Conservation (phyloP, 2,888 invertebrate species). For the Hedya salicella region DNA sequence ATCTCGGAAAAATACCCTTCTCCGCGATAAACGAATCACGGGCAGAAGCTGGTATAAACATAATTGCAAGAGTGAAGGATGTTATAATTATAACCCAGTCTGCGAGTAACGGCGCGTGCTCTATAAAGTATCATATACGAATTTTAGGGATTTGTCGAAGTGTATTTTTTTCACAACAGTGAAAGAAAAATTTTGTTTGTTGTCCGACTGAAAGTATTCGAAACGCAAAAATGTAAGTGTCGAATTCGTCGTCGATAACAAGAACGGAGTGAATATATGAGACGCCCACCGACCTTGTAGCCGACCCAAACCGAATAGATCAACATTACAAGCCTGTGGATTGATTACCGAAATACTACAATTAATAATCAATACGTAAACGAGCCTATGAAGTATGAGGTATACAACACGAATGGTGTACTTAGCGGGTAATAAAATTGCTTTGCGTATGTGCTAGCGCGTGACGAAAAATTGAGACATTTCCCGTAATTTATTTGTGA, state of each 20-base stretch:
- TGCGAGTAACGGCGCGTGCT: no score
- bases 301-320: slow-evolving; percentile 33
- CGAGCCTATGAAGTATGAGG: slow-evolving; percentile 33
- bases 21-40: no score
- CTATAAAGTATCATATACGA: no score
- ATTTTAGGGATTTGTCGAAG: no score
- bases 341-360: slow-evolving; percentile 39
- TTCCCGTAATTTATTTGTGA: slow-evolving; percentile 35
- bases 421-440: slow-evolving; percentile 7
- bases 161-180: no score
- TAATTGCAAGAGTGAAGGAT: no score
- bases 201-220: not conserved
- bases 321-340: slow-evolving; percentile 33
- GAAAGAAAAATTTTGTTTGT: no score
- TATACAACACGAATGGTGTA: not conserved
- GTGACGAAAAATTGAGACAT: slow-evolving; percentile 34
- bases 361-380: slow-evolving; percentile 33
- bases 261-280: slow-evolving; percentile 15
- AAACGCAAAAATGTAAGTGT: not conserved
- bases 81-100: no score
- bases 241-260: slow-evolving; percentile 6
- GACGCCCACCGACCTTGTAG: slow-evolving; percentile 30
- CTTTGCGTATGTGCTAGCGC: slow-evolving; percentile 26
- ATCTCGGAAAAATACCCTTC: no score
- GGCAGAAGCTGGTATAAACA: no score